A percentile compares a stretch with the other conserved stretches of the same genome.
Conservation (phyloP, 2,888 invertebrate species). For the Morinoia aosen region DNA sequence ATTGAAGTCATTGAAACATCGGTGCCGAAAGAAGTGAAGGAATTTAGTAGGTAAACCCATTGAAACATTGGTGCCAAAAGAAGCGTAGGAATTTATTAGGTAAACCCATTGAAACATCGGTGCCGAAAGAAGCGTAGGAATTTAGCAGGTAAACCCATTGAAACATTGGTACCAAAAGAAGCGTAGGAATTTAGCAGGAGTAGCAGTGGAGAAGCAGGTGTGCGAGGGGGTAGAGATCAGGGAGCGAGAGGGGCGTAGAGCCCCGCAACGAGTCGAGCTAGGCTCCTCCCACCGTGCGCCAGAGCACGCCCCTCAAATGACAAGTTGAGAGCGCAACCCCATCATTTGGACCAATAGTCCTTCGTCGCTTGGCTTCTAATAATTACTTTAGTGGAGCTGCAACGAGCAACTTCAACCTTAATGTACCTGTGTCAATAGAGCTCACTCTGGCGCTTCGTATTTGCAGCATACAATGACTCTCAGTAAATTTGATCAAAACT, state of each 20-base stretch:
- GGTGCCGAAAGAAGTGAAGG: neutral
- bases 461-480: constrained; percentile 45
- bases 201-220: neutral
- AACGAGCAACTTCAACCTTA: constrained; percentile 51
- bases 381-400: constrained; percentile 46
- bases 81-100: neutral
- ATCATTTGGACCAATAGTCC: constrained; percentile 53
- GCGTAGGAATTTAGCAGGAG: neutral
- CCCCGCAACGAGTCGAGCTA: constrained; percentile 7
- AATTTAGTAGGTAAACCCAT: neutral
- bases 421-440: constrained; percentile 40
- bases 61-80: neutral
- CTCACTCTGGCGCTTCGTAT: constrained; percentile 21
- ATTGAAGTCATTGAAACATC: neutral
- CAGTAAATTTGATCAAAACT: constrained; percentile 48
- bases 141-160: neutral
- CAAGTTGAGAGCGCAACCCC: constrained; percentile 44
- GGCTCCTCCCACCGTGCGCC: constrained; percentile 20
- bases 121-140: neutral
- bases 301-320: constrained; percentile 39
- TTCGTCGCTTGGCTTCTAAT: constrained; percentile 52
- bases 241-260: constrained; percentile 2
- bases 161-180: neutral
- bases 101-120: neutral
- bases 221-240: neutral